These are phyloP conservation scores for Chrysochloris asiatica DNA, from an alignment of 2,113 vertebrate species.

Conservation along the genomic window DNA sequence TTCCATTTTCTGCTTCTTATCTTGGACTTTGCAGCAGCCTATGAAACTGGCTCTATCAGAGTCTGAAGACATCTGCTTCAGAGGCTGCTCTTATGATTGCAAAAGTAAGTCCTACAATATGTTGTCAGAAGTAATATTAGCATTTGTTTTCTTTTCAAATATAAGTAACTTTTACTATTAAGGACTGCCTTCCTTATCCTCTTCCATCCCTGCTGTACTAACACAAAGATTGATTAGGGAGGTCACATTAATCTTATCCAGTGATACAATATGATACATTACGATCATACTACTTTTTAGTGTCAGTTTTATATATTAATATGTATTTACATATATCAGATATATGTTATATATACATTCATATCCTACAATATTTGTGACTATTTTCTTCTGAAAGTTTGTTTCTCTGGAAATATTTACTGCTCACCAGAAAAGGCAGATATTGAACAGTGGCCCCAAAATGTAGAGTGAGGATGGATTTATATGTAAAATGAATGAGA, in stretches of 20 bases:
- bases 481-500: not conserved
- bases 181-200: not conserved
- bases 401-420: not conserved
- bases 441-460: not conserved
- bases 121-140: not conserved
- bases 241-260: not conserved
- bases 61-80: not conserved
- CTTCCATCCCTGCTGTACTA: not conserved
- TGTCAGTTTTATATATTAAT: not conserved
- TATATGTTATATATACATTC: too few relatives aligned
- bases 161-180: not conserved
- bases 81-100: not conserved
- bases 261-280: not conserved
- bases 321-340: too few relatives aligned
- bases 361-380: not conserved
- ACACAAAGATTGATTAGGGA: not conserved
- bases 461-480: not conserved
- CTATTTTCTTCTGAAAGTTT: not conserved
- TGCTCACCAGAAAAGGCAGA: constrained; percentile 8
- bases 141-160: not conserved
- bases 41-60: not conserved
- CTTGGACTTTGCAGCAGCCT: not conserved
- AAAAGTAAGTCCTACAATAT: not conserved
- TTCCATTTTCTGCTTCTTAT: not conserved
- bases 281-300: not conserved